Evolutionary conservation across 2,797 vertebrate genomes (phyloP).

Genomic region (Argentina silus): DNA sequence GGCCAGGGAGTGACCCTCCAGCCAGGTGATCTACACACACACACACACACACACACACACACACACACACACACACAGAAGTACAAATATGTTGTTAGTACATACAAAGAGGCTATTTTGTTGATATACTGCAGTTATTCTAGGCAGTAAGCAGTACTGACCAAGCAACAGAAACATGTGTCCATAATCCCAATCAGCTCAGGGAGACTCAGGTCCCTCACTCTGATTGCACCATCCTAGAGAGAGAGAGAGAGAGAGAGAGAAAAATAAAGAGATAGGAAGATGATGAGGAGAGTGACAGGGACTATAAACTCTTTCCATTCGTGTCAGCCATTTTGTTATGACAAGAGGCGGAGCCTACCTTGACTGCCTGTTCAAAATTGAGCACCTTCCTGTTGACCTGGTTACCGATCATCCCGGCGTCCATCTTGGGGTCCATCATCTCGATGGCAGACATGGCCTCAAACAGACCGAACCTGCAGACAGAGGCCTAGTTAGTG

Average conservation of each 20-base stretch:
- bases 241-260: conserved; percentile 42
- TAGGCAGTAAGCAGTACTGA: conserved; percentile 45
- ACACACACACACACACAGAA: conserved; percentile 3
- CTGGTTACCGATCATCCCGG: conserved; percentile 99
- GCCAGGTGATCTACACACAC: conserved; percentile 91
- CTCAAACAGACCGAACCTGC: conserved; percentile 97
- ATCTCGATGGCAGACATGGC: conserved; percentile 99
- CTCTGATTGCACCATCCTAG: conserved; percentile 94
- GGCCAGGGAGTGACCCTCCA: conserved; percentile 97
- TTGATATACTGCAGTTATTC: too few relatives aligned
- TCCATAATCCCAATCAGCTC: conserved; percentile 98
- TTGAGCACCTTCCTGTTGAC: conserved; percentile 98
- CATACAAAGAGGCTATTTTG: too few relatives aligned
- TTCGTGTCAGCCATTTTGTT: neutral
- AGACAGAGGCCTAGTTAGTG: conserved; percentile 2
- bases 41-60: conserved; percentile 10
- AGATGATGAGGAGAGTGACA: neutral
- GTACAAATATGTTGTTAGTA: too few relatives aligned
- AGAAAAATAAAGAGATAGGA: neutral
- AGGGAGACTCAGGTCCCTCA: conserved; percentile 92
- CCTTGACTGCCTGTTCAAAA: conserved; percentile 98
- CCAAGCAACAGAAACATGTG: conserved; percentile 98
- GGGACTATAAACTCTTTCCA: neutral
- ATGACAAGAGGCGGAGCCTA: conserved; percentile 43
- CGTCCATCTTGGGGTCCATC: conserved; percentile 99